Conservation (phyloP, 2,888 invertebrate species). For the Acrobeloides nanus region DNA sequence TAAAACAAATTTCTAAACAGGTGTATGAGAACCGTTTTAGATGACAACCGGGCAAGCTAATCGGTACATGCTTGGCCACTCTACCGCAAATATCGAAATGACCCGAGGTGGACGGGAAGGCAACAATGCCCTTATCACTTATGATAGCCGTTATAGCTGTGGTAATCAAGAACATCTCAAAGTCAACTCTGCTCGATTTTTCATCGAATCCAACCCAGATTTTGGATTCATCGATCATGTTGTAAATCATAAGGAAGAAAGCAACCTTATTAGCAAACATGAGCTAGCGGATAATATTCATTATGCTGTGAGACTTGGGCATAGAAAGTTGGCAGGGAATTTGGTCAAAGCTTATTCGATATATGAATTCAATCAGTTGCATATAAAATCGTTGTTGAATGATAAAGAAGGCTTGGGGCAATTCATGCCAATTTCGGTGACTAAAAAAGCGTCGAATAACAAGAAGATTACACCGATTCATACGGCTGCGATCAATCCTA, state of each 20-base stretch:
- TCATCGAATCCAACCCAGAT: conserved; percentile 1
- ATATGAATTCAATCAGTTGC: conserved; percentile 51
- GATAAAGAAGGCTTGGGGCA: conserved; percentile 51
- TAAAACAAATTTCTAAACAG: too few relatives aligned
- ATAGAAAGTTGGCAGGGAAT: conserved; percentile 54
- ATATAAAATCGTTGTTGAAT: too few relatives aligned
- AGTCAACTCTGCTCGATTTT: not conserved
- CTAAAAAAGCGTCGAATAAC: conserved; percentile 54
- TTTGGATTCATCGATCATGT: conserved; percentile 9
- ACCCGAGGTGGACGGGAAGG: conserved; percentile 58
- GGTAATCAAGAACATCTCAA: not conserved
- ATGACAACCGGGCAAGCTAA: conserved; percentile 51
- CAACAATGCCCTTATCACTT: conserved; percentile 57
- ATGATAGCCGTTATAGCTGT: not conserved
- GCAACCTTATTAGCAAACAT: conserved; percentile 1
- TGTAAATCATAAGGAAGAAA: not conserved
- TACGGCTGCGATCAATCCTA: conserved; percentile 60
- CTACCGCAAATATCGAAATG: conserved; percentile 54
- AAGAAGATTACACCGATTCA: conserved; percentile 58
- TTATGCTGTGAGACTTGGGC: conserved; percentile 55
- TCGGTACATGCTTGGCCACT: conserved; percentile 51
- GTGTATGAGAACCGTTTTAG: too few relatives aligned
- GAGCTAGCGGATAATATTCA: conserved; percentile 34
- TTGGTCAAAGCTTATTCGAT: conserved; percentile 8
- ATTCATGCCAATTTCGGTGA: conserved; percentile 52